Conservation (phyloP, 2,797 vertebrate species). For the Micrastur ruficollis region DNA sequence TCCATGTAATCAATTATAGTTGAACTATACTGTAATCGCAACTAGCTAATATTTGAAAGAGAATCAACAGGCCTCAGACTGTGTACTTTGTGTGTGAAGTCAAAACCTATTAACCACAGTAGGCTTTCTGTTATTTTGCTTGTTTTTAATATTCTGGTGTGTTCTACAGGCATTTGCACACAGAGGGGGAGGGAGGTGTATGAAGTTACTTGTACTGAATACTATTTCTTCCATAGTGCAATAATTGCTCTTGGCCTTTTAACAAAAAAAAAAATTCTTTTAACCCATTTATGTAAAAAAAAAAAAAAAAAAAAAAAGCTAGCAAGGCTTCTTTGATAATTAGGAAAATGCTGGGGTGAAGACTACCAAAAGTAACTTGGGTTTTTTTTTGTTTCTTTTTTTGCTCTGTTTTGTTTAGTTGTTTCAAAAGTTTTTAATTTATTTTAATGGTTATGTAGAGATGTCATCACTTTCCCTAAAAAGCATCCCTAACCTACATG, state of each 20-base stretch:
- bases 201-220: not conserved
- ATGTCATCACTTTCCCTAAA: not conserved
- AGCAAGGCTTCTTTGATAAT: not conserved
- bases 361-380: not conserved
- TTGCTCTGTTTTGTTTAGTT: not conserved
- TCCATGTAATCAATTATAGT: not conserved
- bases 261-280: not conserved
- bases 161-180: not conserved
- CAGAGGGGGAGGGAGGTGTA: fast-evolving
- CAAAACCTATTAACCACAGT: not conserved
- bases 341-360: not conserved
- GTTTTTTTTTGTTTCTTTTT: not conserved
- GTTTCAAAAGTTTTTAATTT: not conserved
- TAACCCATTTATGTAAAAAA: not conserved
- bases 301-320: not conserved
- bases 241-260: not conserved
- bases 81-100: not conserved
- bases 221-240: not conserved
- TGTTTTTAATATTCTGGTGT: not conserved
- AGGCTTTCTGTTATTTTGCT: not conserved
- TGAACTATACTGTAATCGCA: not conserved
- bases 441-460: not conserved
- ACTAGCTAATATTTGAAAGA: not conserved
- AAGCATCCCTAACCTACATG: not conserved
- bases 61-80: not conserved